These are phyloP conservation scores for Tribolium castaneum DNA, from an alignment of 1,140 invertebrate species.

Conservation along the genomic window DNA sequence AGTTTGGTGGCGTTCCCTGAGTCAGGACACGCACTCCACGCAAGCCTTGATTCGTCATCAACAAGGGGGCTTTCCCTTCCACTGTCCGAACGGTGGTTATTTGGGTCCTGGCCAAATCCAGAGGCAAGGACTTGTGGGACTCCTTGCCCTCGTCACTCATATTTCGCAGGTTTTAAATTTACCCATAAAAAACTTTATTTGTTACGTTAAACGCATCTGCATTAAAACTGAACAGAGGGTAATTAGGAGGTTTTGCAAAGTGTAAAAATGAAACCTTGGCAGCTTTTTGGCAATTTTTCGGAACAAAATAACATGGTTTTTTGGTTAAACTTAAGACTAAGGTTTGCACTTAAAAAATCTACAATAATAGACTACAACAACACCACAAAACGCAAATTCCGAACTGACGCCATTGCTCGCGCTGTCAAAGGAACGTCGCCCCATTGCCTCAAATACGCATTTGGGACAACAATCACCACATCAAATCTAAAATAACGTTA, in stretches of 20 bases:
- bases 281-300: not conserved
- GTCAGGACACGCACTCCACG: constrained; percentile 60
- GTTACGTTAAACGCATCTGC: constrained; percentile 15
- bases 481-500: too few relatives aligned
- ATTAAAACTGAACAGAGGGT: not conserved
- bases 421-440: not conserved
- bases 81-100: constrained; percentile 57
- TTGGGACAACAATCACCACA: too few relatives aligned
- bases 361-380: constrained; percentile 5
- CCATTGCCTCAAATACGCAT: not conserved
- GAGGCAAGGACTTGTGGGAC: constrained; percentile 57
- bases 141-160: constrained; percentile 64
- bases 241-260: not conserved
- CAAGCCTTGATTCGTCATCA: constrained; percentile 59
- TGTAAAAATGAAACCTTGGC: not conserved
- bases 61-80: constrained; percentile 59
- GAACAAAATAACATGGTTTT: not conserved
- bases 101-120: constrained; percentile 61
- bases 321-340: not conserved
- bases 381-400: constrained; percentile 20
- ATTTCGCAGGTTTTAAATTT: constrained; percentile 39
- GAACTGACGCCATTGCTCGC: constrained; percentile 15
- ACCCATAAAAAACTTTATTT: constrained; percentile 2
- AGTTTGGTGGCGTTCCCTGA: constrained; percentile 48
- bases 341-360: constrained; percentile 7